phyloP scores from a whole-genome alignment of 1,140 invertebrate species.

The Sesamia nonagrioides region DNA sequence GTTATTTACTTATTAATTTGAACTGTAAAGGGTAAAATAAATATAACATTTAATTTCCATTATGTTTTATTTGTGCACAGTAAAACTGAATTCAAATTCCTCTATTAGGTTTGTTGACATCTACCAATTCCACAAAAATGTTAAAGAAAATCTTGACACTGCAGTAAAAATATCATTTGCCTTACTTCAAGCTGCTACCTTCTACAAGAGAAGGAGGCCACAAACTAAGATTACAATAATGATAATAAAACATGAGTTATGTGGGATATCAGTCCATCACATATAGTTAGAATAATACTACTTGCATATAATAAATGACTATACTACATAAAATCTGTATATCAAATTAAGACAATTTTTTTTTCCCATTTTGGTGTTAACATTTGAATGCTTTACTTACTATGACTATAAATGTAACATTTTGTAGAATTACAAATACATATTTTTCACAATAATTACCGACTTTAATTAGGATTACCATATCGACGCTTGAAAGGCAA shows the following conservation, averaged over 20 bases:
- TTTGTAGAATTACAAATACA: slow-evolving; percentile 25
- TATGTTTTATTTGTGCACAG: slow-evolving; percentile 78
- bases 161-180: slow-evolving; percentile 1
- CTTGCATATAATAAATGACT: background rate
- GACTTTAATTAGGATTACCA: slow-evolving; percentile 16
- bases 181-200: slow-evolving; percentile 2
- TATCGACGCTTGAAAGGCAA: too few species aligned
- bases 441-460: slow-evolving; percentile 19
- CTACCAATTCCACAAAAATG: slow-evolving; percentile 57
- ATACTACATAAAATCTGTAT: slow-evolving; percentile 28
- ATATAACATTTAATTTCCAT: slow-evolving; percentile 59
- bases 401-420: slow-evolving; percentile 38
- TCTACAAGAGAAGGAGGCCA: background rate
- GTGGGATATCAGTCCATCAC: slow-evolving; percentile 18
- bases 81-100: slow-evolving; percentile 73
- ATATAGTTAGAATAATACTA: slow-evolving; percentile 29
- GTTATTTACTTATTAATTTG: slow-evolving; percentile 14
- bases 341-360: slow-evolving; percentile 34
- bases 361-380: slow-evolving; percentile 36
- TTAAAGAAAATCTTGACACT: slow-evolving; percentile 4
- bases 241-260: background rate
- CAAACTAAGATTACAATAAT: background rate
- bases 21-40: slow-evolving; percentile 49
- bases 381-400: slow-evolving; percentile 28
- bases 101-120: slow-evolving; percentile 56